Evolutionary conservation across 2,797 vertebrate species (phyloP).

Genomic region (Meriones psammophilus): DNA sequence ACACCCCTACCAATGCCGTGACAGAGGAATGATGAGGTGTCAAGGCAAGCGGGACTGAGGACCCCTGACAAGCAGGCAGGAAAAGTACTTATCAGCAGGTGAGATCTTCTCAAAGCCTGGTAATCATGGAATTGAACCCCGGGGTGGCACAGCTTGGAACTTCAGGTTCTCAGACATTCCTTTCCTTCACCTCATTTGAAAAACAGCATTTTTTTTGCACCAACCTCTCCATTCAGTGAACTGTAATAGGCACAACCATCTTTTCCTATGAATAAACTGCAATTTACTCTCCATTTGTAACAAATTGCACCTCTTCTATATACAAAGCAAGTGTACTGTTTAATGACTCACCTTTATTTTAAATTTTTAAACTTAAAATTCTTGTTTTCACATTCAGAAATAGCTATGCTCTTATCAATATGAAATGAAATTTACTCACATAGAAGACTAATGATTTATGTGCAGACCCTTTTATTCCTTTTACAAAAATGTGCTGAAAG

Average conservation of each 20-base stretch:
- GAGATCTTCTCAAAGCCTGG: neutral
- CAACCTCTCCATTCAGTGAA: constrained; percentile 26
- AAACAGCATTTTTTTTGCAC: neutral
- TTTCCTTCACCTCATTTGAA: neutral
- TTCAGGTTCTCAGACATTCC: neutral
- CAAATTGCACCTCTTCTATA: constrained; percentile 2
- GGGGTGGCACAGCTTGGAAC: neutral
- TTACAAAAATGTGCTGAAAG: neutral
- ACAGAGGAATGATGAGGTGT: neutral
- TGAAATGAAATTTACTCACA: constrained; percentile 25
- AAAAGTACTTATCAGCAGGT: neutral
- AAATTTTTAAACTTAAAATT: constrained; percentile 52
- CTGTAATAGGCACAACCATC: neutral
- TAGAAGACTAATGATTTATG: constrained; percentile 34
- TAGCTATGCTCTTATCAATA: neutral
- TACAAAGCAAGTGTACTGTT: constrained; percentile 18
- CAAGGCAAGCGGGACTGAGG: neutral
- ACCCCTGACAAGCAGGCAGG: neutral
- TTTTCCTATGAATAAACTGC: constrained; percentile 41
- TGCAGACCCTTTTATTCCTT: constrained; percentile 17
- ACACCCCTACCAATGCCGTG: neutral
- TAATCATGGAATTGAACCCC: neutral
- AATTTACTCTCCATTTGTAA: constrained; percentile 3
- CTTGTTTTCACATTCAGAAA: constrained; percentile 6
- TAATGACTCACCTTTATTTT: constrained; percentile 47